Conservation (phyloP, 2,888 invertebrate species). For the Mythimna vitellina region DNA sequence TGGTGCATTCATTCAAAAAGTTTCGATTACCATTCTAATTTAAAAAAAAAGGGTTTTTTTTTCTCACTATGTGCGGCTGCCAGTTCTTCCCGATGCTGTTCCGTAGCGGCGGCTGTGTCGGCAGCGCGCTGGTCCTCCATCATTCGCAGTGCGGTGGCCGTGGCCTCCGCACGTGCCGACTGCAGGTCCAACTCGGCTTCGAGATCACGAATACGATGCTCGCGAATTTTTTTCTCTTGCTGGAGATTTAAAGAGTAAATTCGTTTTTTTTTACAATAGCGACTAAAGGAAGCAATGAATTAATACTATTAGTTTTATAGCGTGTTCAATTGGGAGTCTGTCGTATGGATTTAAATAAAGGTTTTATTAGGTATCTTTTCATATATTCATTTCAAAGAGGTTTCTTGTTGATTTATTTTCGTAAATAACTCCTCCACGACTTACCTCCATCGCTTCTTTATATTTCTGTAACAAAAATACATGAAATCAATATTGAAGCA, state of each 20-base stretch:
- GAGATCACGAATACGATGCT: slow-evolving; percentile 88
- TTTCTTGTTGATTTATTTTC: no score
- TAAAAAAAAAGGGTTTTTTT: background rate
- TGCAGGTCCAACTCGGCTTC: slow-evolving; percentile 84
- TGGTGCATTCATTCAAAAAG: background rate
- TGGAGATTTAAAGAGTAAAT: slow-evolving; percentile 47
- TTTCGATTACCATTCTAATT: background rate
- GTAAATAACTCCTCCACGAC: slow-evolving; percentile 39
- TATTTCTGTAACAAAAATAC: slow-evolving; percentile 83
- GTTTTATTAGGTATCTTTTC: no score
- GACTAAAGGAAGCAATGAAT: no score
- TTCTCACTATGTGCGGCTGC: slow-evolving; percentile 85
- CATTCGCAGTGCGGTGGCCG: slow-evolving; percentile 77
- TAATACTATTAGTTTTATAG: background rate
- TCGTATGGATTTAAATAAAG: no score
- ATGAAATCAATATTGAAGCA: slow-evolving; percentile 1
- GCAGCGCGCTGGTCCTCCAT: slow-evolving; percentile 81
- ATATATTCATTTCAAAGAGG: no score
- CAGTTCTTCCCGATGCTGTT: slow-evolving; percentile 86
- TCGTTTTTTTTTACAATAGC: no score
- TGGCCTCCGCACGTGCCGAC: slow-evolving; percentile 81
- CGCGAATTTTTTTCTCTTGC: slow-evolving; percentile 84
- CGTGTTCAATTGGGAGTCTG: background rate
- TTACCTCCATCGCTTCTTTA: slow-evolving; percentile 88
- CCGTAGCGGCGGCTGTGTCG: slow-evolving; percentile 76